Evolutionary conservation across 1,140 invertebrate species (phyloP), one percentile per base, ranked within the genome.

Genomic region (Harpegnathos saltator): DNA sequence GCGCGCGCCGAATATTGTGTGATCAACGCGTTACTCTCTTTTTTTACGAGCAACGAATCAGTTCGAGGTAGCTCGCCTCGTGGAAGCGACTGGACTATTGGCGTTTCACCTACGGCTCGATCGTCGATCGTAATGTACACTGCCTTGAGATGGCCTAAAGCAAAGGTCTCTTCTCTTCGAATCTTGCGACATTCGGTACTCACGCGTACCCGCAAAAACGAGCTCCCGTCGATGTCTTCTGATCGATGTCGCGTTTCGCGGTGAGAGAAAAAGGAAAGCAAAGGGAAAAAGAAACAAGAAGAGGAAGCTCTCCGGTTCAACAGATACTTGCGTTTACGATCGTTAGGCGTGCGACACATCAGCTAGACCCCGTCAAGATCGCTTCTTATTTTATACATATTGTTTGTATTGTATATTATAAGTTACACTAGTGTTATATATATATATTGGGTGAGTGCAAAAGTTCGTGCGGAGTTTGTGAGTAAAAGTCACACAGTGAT

Each of bases 101-200:
- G 72, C 72, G 66, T 83, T 82, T 75, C 62, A 54, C 74, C 54
- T 69, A 80, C 24, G 65, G 75, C 65, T 80, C 73, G 82, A 82
- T 78, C 19, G 14, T 62, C 61, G 61, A 84, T 85, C 66, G 65
- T 52, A 73, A 80, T 82, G 85, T 82, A 82, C 90, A 91, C 89
- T 90, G 90, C 90, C 90, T 86, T 87, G 82, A 83, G 82, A 85
- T 90, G 88, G 89, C 90, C 90, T 91, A 90, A 83, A 78, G 68
- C 69, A 38, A 80, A 73, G 89, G 85, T 88, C 86, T 90, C 89
- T 85, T 85, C 85, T 84, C 84, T 86, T 68, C 63, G 54, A 87
- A 82, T 82, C 85, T 78, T 65, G 52, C 82, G 77, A 50, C 58
- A 72, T 22, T 71, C 68, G 75, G 71, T 71, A 58, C 74, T 84